phyloP scores from a whole-genome alignment of 2,797 vertebrate species.

The Pseudochirops cupreus region DNA sequence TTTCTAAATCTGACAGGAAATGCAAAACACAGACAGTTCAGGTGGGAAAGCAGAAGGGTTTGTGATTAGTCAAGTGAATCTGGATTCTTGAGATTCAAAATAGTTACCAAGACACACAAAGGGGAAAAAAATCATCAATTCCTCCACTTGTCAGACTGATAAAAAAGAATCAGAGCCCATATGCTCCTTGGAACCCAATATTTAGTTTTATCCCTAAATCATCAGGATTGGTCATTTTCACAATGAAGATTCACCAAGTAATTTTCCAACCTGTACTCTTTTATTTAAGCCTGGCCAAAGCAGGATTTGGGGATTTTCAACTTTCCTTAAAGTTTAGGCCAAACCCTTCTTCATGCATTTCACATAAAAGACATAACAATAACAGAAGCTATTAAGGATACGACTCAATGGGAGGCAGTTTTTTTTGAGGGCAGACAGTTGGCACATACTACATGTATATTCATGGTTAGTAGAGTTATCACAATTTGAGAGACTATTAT shows the following conservation, averaged over 20 bases:
- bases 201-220: slow-evolving; percentile 24
- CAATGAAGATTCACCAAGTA: background rate
- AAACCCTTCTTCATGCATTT: background rate
- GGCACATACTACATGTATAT: background rate
- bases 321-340: background rate
- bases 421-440: background rate
- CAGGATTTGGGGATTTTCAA: background rate
- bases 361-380: background rate
- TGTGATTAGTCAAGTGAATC: background rate
- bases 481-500: background rate
- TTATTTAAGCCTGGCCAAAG: background rate
- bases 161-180: background rate
- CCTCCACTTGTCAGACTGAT: background rate
- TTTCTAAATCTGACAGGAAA: slow-evolving; percentile 18
- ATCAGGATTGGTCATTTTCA: background rate
- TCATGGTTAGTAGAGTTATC: slow-evolving; percentile 56
- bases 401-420: background rate
- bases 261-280: background rate
- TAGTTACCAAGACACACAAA: background rate
- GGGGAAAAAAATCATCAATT: background rate
- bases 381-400: background rate
- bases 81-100: background rate
- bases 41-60: background rate
- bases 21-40: background rate
- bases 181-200: background rate